Evolutionary conservation across 2,113 vertebrate species (phyloP).

Genomic region (Poecile atricapillus): DNA sequence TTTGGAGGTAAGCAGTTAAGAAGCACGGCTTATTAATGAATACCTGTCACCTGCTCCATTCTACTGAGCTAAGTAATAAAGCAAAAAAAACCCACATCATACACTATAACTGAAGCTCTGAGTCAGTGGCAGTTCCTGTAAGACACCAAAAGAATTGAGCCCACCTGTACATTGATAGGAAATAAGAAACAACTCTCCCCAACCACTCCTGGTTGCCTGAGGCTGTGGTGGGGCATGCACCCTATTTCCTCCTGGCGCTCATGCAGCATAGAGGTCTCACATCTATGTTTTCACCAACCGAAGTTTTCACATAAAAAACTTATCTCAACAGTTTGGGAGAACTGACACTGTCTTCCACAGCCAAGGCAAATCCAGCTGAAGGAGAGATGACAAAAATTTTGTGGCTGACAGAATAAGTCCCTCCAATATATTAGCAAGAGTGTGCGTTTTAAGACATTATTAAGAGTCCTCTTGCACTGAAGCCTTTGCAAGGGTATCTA

Average conservation of each 20-base stretch:
- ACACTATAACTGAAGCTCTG: neutral
- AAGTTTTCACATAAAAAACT: neutral
- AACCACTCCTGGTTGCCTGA: neutral
- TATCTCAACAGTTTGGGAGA: fast-evolving
- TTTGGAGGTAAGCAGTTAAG: neutral
- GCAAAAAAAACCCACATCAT: neutral
- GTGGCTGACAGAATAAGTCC: neutral
- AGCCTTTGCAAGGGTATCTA: neutral
- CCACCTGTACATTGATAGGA: neutral
- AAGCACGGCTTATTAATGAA: neutral
- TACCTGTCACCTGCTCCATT: neutral
- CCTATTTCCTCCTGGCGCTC: fast-evolving
- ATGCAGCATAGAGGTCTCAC: fast-evolving
- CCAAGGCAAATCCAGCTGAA: neutral
- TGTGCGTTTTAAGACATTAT: neutral
- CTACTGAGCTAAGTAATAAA: neutral
- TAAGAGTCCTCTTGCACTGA: neutral
- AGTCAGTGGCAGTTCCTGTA: neutral
- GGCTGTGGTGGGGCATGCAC: neutral
- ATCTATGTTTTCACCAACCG: neutral
- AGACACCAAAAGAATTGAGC: neutral
- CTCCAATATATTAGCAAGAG: neutral
- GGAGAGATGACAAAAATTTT: neutral
- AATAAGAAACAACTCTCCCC: neutral
- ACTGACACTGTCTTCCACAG: neutral